Base-by-base conservation (phyloP, 2,888 invertebrate genomes). In the Cephus spinipes region DNA sequence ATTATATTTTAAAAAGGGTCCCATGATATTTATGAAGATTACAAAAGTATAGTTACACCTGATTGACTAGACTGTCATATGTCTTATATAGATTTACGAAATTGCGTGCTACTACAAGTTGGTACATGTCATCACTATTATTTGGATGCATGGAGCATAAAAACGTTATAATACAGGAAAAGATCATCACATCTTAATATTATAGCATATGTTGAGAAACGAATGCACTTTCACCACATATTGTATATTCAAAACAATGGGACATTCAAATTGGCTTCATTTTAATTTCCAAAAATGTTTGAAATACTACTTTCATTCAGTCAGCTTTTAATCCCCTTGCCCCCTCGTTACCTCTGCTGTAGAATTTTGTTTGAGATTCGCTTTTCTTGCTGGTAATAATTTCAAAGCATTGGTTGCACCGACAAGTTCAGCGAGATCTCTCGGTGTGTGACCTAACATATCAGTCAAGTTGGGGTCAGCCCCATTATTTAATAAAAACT, bases 371-470 rank as follows among this genome's bases (percentile, higher is more conserved):
- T 55, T 23, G 6, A 55, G 9, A 55, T 15, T 55, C 9, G 23
- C 9, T 23, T 55, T 71, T 31, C 9, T 71, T 15, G 12, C 31
- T 4, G 71, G 71, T 33, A 71, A 33, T 23, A 71, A 15, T 12
- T 15, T 11, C 6, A 71, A 32, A 15, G 32, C 31, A 32, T 33
- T 9, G 12, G 9, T n/a, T 33, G 31, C 31, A 32, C 23, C 73
- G 23, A 71, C 81, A 4, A 79, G 75, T 35, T 87, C 81, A 0
- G 94, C 94, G 82, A 94, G 93, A 77, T 95, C 93, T 3, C 91
- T 80, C 0, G 95, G 93, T 0, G 94, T 94, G 71, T 93, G 88
- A 0, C 93, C 94, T 0, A 94, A 86, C 73, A 93, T 88, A 84
- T 95, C 95, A 23, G 88, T 89, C 0, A 85, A 85, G 0, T 91